phyloP scores from a whole-genome alignment of 2,888 invertebrate genomes.

The Dolomedes plantarius region DNA sequence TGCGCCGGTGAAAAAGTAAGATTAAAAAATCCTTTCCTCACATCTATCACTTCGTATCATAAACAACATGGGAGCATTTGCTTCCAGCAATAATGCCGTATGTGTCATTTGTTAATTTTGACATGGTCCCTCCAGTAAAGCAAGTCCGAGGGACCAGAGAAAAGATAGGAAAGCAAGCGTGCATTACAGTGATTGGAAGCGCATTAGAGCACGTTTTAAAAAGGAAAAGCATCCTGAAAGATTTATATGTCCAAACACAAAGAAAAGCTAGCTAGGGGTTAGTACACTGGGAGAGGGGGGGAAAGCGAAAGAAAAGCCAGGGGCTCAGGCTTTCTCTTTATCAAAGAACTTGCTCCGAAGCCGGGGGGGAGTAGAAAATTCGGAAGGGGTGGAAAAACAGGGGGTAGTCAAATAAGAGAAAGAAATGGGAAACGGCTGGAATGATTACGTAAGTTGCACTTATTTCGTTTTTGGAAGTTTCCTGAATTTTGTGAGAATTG shows the following conservation, averaged over 20 bases:
- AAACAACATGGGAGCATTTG: background rate
- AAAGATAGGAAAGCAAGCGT: conserved; percentile 69
- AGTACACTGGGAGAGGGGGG: conserved; percentile 20
- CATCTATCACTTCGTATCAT: background rate
- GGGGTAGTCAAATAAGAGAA: conserved; percentile 66
- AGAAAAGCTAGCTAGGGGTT: conserved; percentile 57
- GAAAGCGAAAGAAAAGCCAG: conserved; percentile 46
- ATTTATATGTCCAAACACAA: conserved; percentile 66
- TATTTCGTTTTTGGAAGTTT: conserved; percentile 67
- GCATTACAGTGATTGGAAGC: conserved; percentile 71
- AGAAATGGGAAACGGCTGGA: conserved; percentile 65
- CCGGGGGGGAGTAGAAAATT: conserved; percentile 24
- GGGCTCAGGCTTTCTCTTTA: conserved; percentile 60
- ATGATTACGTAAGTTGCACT: conserved; percentile 70
- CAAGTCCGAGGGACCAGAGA: conserved; percentile 44
- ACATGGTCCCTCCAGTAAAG: conserved; percentile 34
- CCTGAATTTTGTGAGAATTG: conserved; percentile 71
- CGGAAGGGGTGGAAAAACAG: conserved; percentile 32
- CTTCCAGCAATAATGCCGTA: background rate
- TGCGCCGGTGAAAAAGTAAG: no score
- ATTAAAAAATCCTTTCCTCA: no score
- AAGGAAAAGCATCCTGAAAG: conserved; percentile 70
- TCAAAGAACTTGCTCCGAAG: conserved; percentile 62
- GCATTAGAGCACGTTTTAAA: conserved; percentile 71
- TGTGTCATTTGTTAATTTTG: conserved; percentile 20